Evolutionary conservation across 2,797 vertebrate species (phyloP), one percentile per base, ranked within the genome.

Genomic region (Amblyopsis hoosieri): DNA sequence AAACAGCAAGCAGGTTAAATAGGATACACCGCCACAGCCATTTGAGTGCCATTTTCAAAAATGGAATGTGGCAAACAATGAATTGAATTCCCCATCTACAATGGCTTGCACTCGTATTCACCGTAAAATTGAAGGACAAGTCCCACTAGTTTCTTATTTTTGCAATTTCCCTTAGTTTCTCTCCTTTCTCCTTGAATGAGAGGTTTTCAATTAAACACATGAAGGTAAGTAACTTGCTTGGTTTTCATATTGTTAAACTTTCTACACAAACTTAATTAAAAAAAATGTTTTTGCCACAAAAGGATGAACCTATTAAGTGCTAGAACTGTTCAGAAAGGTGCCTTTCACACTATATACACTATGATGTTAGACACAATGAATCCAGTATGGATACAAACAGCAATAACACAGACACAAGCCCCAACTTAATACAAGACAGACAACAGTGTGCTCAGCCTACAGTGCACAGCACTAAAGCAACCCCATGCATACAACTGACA

Each of bases 1-100:
- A 83, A 89, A 91, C 80, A 84, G 78, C 82, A 85, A 75, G 80
- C 80, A 76, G 75, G 84, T 85, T 81, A 89, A 80, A 77, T 69
- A 80, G 70, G 67, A 75, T 57, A 60, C 57, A 77, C 66, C 54
- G 62, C 62, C 33, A 59, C 63, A 63, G 71, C 57, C 66, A 74
- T 83, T 69, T 75, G 81, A 73, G 75, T 66, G 70, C 23, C 12
- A 12, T 52, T 60, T 42, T 11, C n/a, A 10, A 51, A 37, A 54
- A 47, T 82, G 86, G 83, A 87, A 86, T 87, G 79, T 60, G 31
- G 29, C 31, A 69, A 72, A 81, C 77, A 84, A 82, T 72, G 52
- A 66, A 75, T 4, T 54, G 62, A 83, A 85, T 87, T 84, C 80
- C 23, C 82, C 67, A 67, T 66, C 68, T 71, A 82, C 65, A 78